Evolutionary conservation across 2,113 vertebrate species (phyloP), one percentile per base, ranked within the genome.

Genomic region (Hiodon alosoides): DNA sequence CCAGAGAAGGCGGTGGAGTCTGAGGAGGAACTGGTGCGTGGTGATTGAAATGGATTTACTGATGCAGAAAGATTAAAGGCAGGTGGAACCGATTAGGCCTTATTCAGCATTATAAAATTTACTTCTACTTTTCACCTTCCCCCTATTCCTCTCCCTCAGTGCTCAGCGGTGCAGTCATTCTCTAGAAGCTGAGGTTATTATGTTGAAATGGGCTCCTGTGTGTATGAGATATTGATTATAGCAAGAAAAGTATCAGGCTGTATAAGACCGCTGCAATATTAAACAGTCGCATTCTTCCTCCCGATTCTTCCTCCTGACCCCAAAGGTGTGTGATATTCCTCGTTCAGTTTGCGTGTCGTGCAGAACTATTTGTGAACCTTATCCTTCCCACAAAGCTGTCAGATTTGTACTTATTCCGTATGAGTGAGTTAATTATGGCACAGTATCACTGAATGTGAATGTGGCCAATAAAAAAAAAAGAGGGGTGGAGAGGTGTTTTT

Each of bases 101-200:
- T 70, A 69, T 14, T 69, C 59, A 10, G 71, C 61, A 11, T 48
- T 58, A 62, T 14, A 31, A 31, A 31, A 31, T 31, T 31, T 67
- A 17, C 46, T 10, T 57, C 54, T 73, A 10, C 46, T 60, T 53
- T 7, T 55, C 65, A 61, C 62, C 54, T 69, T 74, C 60, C 53
- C 55, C 8, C 4, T 47, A 52, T 13, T 0, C 7, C 11, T 65
- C 53, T 47, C 14, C 60, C 75, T 61, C 67, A 74, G 69, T 31
- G 76, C 65, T 79, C 74, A 73, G 3, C 17, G 48, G 66, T 67
- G 67, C 17, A 55, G 59, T 62, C 58, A 62, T 10, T 31, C 51
- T 59, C 54, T 47, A 48, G 13, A 53, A 50, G 11, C 66, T 51
- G 53, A 76, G 75, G 75, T 16, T 64, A 64, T 65, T 65, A 65